phyloP scores from a whole-genome alignment of 1,140 invertebrate species.

The Neodiprion fabricii region DNA sequence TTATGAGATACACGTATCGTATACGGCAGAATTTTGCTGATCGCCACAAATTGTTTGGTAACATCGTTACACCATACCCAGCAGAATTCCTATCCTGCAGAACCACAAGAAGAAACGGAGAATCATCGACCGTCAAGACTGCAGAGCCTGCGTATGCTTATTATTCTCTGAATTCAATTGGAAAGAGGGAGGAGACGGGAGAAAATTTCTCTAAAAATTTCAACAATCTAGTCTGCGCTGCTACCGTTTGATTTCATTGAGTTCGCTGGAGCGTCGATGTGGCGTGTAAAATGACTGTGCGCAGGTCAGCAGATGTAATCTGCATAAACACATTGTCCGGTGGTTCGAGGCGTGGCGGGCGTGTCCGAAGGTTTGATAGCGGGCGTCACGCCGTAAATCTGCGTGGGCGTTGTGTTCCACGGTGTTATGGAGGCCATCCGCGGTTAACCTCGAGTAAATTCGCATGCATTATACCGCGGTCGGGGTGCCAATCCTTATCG shows the following conservation, averaged over 20 bases:
- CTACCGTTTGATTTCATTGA: no score
- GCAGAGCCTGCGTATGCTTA: no score
- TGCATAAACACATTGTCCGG: background rate
- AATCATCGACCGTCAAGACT: no score
- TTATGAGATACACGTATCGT: background rate
- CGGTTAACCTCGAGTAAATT: background rate
- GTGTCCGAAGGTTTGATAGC: background rate
- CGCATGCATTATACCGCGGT: background rate
- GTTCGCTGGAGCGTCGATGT: no score
- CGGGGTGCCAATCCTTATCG: background rate
- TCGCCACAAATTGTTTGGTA: background rate
- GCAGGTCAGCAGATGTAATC: constrained; percentile 1
- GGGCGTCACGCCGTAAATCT: no score
- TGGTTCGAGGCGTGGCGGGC: constrained; percentile 3
- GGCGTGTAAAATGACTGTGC: background rate
- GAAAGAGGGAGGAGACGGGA: no score
- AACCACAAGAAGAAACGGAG: no score
- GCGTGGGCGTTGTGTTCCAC: background rate
- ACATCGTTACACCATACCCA: background rate
- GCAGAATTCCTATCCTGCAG: no score
- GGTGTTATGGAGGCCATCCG: background rate
- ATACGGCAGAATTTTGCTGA: background rate
- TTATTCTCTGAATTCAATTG: no score
- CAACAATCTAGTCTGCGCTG: no score
- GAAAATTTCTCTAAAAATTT: no score